Evolutionary conservation across 2,888 invertebrate species (phyloP).

Genomic region (Platycnemis pennipes): DNA sequence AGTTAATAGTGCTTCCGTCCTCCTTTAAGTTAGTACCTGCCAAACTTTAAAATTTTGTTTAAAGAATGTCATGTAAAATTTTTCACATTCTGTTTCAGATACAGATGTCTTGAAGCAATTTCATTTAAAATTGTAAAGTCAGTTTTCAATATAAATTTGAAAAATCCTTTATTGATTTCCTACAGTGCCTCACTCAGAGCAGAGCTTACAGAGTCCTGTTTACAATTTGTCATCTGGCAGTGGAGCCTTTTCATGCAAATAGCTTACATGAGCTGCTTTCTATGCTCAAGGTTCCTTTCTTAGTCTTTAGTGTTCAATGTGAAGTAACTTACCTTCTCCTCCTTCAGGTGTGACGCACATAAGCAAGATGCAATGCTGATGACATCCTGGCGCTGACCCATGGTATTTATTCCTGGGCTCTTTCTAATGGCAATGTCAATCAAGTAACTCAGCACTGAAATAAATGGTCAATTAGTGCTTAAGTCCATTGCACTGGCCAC

Average conservation of each 20-base stretch:
- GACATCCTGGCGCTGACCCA: conserved; percentile 76
- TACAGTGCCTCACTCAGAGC: conserved; percentile 71
- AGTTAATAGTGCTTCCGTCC: conserved; percentile 62
- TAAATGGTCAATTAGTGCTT: conserved; percentile 75
- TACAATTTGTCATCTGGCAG: conserved; percentile 71
- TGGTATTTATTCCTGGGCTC: conserved; percentile 82
- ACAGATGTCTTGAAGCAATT: conserved; percentile 65
- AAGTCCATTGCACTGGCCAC: conserved; percentile 71
- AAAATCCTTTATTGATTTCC: conserved; percentile 66
- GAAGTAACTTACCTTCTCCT: conserved; percentile 81
- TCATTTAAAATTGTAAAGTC: conserved; percentile 66
- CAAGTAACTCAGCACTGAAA: conserved; percentile 79
- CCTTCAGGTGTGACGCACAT: conserved; percentile 79
- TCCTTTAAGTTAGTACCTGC: conserved; percentile 30
- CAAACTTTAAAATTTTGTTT: conserved; percentile 53
- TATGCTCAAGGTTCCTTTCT: conserved; percentile 65
- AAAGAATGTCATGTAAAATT: conserved; percentile 47
- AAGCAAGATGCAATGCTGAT: conserved; percentile 72
- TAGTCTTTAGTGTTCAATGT: conserved; percentile 73
- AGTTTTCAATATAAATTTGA: conserved; percentile 67
- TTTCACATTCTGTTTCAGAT: conserved; percentile 67
- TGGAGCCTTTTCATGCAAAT: conserved; percentile 70
- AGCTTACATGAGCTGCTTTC: conserved; percentile 68
- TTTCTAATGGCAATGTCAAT: conserved; percentile 78
- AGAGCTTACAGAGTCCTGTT: conserved; percentile 71